Conservation (phyloP, 2,113 vertebrate species). For the Nerophis ophidion region DNA sequence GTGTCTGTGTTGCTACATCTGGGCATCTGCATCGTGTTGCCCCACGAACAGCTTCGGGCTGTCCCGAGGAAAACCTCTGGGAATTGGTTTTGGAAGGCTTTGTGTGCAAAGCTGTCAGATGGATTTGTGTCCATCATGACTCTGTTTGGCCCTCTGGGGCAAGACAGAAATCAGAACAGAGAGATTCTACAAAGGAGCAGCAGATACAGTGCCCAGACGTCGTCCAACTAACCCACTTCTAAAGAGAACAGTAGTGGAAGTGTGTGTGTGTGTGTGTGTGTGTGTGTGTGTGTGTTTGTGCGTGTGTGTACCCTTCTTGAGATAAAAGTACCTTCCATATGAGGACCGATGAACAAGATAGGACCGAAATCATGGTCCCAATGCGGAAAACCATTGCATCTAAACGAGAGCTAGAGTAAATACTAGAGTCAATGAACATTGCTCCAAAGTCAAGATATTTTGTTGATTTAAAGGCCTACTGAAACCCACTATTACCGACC, state of each 20-base stretch:
- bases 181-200: conserved; percentile 53
- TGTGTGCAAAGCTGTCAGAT: conserved; percentile 55
- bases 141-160: conserved; percentile 41
- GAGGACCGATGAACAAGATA: no score
- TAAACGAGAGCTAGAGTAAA: no score
- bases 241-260: conserved; percentile 42
- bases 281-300: no score
- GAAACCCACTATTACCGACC: no score
- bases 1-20: conserved; percentile 30
- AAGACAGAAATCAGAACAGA: conserved; percentile 51
- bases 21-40: conserved; percentile 38
- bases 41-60: conserved; percentile 45
- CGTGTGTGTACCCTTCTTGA: no score
- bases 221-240: conserved; percentile 54
- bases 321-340: no score
- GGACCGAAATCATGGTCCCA: no score
- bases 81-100: conserved; percentile 36
- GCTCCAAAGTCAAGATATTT: no score
- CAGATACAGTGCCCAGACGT: conserved; percentile 39
- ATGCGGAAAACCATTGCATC: no score
- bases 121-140: conserved; percentile 59
- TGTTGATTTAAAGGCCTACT: no score
- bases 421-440: no score
- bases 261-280: conserved; percentile 4
- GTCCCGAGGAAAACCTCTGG: conserved; percentile 42